Percentiles rank a stretch among this genome's conserved stretches.
phyloP scores from a whole-genome alignment of 2,888 invertebrate species.

The Meiosimyza decipiens region DNA sequence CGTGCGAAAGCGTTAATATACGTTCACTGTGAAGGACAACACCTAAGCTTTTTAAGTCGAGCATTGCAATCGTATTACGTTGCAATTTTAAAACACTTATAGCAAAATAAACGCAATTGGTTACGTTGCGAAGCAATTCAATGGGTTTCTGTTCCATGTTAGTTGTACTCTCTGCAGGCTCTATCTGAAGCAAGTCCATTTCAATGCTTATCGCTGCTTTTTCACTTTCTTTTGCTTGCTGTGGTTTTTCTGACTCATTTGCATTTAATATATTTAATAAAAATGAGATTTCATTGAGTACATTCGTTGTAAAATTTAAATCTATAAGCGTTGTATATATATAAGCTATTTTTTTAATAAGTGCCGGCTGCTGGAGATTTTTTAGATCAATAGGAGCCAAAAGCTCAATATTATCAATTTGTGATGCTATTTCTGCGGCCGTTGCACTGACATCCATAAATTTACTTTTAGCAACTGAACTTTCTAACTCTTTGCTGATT shows the following conservation, averaged over 20 bases:
- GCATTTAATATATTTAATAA: conserved; percentile 60
- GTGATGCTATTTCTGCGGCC: not conserved
- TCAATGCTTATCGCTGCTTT: not conserved
- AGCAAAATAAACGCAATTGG: conserved; percentile 84
- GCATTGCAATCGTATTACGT: conserved; percentile 69
- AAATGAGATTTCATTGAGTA: conserved; percentile 62
- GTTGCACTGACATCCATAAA: conserved; percentile 22
- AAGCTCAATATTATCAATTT: not conserved
- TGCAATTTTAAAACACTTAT: conserved; percentile 73
- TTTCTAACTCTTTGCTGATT: conserved; percentile 57
- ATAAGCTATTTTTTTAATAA: conserved; percentile 54
- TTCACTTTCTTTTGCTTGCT: not conserved
- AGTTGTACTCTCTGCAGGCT: too few relatives aligned
- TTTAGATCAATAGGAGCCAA: conserved; percentile 48
- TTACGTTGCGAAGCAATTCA: conserved; percentile 68
- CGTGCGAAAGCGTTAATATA: conserved; percentile 71
- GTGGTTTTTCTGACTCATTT: conserved; percentile 13
- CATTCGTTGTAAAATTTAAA: conserved; percentile 61
- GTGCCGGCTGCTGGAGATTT: conserved; percentile 47
- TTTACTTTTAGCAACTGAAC: conserved; percentile 45
- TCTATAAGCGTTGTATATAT: conserved; percentile 63
- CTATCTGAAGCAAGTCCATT: too few relatives aligned
- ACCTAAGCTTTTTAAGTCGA: conserved; percentile 70
- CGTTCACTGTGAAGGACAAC: conserved; percentile 77
- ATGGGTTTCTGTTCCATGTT: conserved; percentile 40